phyloP scores from a whole-genome alignment of 2,113 vertebrate species.

The Aspidoscelis tigris region DNA sequence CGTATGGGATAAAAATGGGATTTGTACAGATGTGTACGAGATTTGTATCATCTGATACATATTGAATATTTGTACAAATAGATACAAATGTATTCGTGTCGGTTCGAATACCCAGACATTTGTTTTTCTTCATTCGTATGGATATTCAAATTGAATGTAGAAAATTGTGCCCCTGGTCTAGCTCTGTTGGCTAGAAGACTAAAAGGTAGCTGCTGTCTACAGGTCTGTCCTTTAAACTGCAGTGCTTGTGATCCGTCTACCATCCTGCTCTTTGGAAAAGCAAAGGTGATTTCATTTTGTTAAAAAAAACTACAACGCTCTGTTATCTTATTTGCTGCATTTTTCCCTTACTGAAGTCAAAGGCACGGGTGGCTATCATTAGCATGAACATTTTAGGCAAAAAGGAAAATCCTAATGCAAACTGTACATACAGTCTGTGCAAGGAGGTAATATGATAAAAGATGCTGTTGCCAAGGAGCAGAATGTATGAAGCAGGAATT shows the following conservation, averaged over 20 bases:
- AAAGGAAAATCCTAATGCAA: not conserved
- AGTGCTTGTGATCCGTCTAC: not conserved
- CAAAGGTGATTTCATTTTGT: too few species aligned
- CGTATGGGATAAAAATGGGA: too few species aligned
- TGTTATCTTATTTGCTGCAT: not conserved
- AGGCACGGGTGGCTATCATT: not conserved
- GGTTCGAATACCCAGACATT: too few species aligned
- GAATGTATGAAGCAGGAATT: not conserved
- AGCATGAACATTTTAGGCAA: not conserved
- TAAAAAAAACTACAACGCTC: too few species aligned
- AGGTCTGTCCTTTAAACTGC: not conserved
- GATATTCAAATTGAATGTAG: too few species aligned
- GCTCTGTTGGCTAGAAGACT: not conserved
- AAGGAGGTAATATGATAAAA: not conserved
- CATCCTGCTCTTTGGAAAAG: not conserved
- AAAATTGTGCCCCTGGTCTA: too few species aligned
- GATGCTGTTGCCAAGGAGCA: conserved; percentile 11
- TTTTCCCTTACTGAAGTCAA: not conserved
- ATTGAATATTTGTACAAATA: too few species aligned
- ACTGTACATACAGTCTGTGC: not conserved
- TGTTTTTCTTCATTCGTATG: too few species aligned
- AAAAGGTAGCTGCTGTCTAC: not conserved
- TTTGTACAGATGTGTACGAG: too few species aligned
- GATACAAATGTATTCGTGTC: too few species aligned
- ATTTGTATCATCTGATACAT: too few species aligned